Conservation (phyloP, 92 coral and sea anemone species). For the Metridium senile region DNA sequence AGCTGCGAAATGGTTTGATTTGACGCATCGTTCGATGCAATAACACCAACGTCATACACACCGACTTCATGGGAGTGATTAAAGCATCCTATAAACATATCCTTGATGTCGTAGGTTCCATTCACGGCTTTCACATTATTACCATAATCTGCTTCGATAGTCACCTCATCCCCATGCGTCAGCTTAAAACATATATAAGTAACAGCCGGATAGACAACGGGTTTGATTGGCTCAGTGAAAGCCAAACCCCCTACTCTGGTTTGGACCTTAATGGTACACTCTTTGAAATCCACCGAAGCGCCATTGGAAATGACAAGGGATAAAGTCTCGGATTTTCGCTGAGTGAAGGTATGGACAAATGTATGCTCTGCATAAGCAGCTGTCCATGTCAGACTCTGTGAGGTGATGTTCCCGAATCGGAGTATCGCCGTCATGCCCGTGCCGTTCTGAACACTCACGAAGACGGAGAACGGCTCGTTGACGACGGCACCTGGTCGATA, state of each 20-base stretch:
- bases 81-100: conserved; percentile 58
- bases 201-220: conserved; percentile 50
- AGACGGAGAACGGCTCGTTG: conserved; percentile 57
- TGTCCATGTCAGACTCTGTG: conserved; percentile 21
- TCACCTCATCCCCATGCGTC: conserved; percentile 63
- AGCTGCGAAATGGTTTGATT: conserved; percentile 42
- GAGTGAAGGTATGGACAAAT: conserved; percentile 33
- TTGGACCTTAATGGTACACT: conserved; percentile 64
- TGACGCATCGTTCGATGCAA: conserved; percentile 73
- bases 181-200: conserved; percentile 57
- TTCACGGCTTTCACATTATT: conserved; percentile 57
- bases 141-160: conserved; percentile 58
- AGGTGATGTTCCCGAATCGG: conserved; percentile 38
- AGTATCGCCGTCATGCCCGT: conserved; percentile 53
- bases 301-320: conserved; percentile 57
- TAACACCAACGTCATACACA: conserved; percentile 65
- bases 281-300: conserved; percentile 41
- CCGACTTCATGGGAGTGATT: conserved; percentile 69
- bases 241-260: conserved; percentile 45
- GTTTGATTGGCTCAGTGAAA: conserved; percentile 46
- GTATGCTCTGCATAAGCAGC: conserved; percentile 23
- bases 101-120: conserved; percentile 71
- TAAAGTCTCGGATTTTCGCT: conserved; percentile 37
- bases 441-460: conserved; percentile 67
- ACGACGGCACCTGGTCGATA: conserved; percentile 38